Base-by-base conservation (phyloP, 2,888 invertebrate genomes). In the Oligia fasciuncula region DNA sequence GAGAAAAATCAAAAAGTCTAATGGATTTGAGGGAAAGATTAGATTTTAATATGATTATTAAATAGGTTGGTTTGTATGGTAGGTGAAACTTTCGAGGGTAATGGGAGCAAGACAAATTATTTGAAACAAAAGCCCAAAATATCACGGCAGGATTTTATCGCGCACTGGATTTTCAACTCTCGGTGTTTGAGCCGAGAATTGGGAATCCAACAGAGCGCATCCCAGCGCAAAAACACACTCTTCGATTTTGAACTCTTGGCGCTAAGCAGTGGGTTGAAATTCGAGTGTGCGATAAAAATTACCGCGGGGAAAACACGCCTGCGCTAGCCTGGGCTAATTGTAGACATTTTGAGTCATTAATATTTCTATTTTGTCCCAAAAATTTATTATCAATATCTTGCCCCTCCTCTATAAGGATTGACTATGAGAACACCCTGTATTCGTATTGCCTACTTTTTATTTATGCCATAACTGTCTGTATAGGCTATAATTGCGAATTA, bases 1-100 rank as follows among this genome's bases (percentile, higher is more conserved):
- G 87, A 88, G 51, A 91, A 86, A 62, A 84, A 76, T 5, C 86
- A 78, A 13, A 93, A 91, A 84, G 89, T 90, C 0, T 92, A 89
- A 43, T 17, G 14, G 6, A 2, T 54, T 54, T 19, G 14, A 54
- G 8, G 8, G 8, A 17, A n/a, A 11, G 0, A 13, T 46, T 63
- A n/a, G 13, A 11, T 46, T 70, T 78, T 62, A n/a, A 40, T 60
- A 49, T 29, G n/a, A 35, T 29, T 51, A 57, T 60, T 40, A 17
- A 14, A 40, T 9, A 23, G 63, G 4, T 19, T 9, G 23, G 4
- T 60, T n/a, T 54, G 13, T 46, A 14, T 60, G 5, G 17, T 17
- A 49, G 19, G 6, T 6, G 17, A 49, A 57, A 63, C 9, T 11
- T 62, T 40, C 49, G 13, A 40, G 1, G 11, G 19, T n/a, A 1